Conservation (phyloP, 2,113 vertebrate species). For the Xyliphius kryptos region DNA sequence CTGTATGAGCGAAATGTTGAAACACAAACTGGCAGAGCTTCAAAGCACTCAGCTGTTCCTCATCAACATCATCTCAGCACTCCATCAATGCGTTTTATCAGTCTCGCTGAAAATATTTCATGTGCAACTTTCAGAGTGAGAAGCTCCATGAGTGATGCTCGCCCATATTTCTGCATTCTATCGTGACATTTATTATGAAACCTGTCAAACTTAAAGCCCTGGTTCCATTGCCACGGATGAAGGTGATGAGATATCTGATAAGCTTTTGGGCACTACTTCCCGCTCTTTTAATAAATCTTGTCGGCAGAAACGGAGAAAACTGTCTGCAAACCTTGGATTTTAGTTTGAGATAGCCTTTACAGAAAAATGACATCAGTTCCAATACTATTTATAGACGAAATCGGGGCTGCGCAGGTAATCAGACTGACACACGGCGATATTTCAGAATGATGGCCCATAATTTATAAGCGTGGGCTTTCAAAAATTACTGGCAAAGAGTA, state of each 20-base stretch:
- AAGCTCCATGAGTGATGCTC: slow-evolving; percentile 31
- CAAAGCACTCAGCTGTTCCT: slow-evolving; percentile 42
- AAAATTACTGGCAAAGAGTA: not conserved
- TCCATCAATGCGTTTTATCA: slow-evolving; percentile 38
- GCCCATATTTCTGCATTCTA: slow-evolving; percentile 26
- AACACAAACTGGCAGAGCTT: slow-evolving; percentile 44
- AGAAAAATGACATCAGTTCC: not conserved
- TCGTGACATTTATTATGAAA: slow-evolving; percentile 39
- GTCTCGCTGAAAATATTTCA: slow-evolving; percentile 44
- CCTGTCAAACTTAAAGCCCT: slow-evolving; percentile 27
- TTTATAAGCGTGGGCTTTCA: not conserved
- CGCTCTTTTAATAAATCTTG: slow-evolving; percentile 26
- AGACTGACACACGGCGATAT: not conserved
- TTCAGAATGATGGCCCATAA: not conserved
- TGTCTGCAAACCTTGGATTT: slow-evolving; percentile 1
- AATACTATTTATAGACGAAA: not conserved
- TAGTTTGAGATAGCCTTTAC: not conserved
- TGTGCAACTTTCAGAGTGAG: slow-evolving; percentile 21
- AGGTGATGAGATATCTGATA: slow-evolving; percentile 28
- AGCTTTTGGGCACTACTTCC: slow-evolving; percentile 18
- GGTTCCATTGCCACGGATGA: slow-evolving; percentile 18
- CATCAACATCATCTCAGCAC: slow-evolving; percentile 37
- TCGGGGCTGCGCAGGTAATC: not conserved
- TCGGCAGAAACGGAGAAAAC: not conserved
- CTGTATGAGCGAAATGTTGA: slow-evolving; percentile 41